Base-by-base conservation (phyloP, 2,888 invertebrate genomes). In the Mimachlamys varia region DNA sequence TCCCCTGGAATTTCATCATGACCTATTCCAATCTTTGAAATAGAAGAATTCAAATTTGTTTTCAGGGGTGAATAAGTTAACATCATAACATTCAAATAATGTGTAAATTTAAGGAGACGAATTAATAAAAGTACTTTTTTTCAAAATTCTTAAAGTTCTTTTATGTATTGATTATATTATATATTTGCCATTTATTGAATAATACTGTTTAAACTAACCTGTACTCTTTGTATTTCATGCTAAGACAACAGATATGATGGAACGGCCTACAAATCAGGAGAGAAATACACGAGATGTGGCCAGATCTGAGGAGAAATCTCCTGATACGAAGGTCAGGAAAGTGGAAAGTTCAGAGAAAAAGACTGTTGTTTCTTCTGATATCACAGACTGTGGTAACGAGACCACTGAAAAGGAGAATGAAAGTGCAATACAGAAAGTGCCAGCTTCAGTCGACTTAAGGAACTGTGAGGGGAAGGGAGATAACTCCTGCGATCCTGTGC, bases 381-480 rank as follows among this genome's bases (percentile, higher is more conserved):
- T 76, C 76, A 76, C 76, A 27, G 33, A 76, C 76, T 10, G 33
- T 76, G 76, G 5, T 10, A 76, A 27, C 33, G 76, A 76, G 13
- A 76, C 76, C 27, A 76, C 22, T 76, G 27, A 76, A 27, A 76
- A 33, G 1, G 76, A 76, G 27, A 33, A 76, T 12, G 10, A 33
- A 33, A 76, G 27, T 76, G 27, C 76, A 27, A 33, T 76, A 76
- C 22, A 62, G 62, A 7, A 76, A 10, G 12, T 13, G 7, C 3
- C 58, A 58, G n/a, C 3, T 3, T 17, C 55, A 19, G 4, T 19
- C 3, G 58, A 58, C n/a, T 19, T 10, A 10, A 0, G n/a, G 19
- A 58, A 76, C 33, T n/a, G 62, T 62, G 62, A 62, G 22, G 22
- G 22, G 22, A 76, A 76, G 76, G 76, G 76, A 76, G 76, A 76